phyloP scores from a whole-genome alignment of 2,888 invertebrate species.

The Tetrapedia diversipes region DNA sequence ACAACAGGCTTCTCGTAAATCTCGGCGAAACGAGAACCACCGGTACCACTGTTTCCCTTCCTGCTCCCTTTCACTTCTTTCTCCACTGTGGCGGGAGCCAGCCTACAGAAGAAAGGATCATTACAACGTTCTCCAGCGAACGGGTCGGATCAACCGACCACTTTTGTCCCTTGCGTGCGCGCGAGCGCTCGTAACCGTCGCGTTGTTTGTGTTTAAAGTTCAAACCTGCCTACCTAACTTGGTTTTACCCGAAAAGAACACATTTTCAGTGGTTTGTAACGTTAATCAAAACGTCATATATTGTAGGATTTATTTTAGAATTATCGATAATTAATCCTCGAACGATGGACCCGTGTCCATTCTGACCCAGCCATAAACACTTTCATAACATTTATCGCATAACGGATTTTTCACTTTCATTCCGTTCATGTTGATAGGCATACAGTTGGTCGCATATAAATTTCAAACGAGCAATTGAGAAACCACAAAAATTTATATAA shows the following conservation, averaged over 20 bases:
- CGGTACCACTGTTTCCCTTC: conserved; percentile 34
- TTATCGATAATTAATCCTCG: no score
- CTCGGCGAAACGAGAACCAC: conserved; percentile 67
- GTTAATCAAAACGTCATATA: not conserved
- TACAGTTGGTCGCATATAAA: no score
- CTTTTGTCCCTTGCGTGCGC: conserved; percentile 32
- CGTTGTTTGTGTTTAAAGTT: conserved; percentile 4
- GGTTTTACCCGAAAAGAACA: no score
- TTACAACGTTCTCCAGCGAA: conserved; percentile 60
- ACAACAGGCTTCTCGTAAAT: conserved; percentile 67
- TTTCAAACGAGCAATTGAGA: no score
- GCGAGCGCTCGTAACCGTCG: conserved; percentile 6
- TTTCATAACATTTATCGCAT: no score
- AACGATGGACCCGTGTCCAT: no score
- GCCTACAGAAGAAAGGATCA: conserved; percentile 65
- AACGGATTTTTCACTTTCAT: no score
- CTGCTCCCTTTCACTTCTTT: conserved; percentile 60
- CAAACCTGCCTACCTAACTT: not conserved
- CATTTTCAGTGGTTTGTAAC: not conserved
- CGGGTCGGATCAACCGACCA: conserved; percentile 55
- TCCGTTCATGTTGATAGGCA: no score
- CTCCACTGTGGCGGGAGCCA: conserved; percentile 40
- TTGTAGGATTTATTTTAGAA: no score
- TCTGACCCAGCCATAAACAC: no score
- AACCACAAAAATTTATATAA: no score